A percentile compares a stretch with the other conserved stretches of the same genome.
Evolutionary conservation across 2,797 vertebrate species (phyloP).

Genomic region (Malacoraja senta): DNA sequence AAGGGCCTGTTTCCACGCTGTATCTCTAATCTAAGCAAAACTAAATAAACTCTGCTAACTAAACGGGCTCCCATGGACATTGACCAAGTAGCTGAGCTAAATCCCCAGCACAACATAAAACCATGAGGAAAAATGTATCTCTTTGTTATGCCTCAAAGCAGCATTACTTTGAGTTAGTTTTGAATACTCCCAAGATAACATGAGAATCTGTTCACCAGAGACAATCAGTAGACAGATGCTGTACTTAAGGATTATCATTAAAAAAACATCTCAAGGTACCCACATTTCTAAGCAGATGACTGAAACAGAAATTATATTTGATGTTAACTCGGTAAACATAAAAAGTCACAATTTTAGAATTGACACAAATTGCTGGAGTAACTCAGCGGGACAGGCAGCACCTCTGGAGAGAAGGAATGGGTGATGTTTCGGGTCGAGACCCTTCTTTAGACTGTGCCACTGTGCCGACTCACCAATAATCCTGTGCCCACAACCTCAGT

Average conservation of each 20-base stretch:
- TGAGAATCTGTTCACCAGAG: background rate
- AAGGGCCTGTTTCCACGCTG: no score
- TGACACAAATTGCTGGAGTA: no score
- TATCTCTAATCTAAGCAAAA: no score
- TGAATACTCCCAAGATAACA: background rate
- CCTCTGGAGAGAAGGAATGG: no score
- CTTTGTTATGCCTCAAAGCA: background rate
- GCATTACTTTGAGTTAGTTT: background rate
- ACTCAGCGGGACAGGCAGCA: no score
- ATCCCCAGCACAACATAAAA: background rate
- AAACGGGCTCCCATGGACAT: background rate
- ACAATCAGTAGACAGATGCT: slow-evolving; percentile 4
- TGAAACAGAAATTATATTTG: background rate
- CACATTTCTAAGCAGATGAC: background rate
- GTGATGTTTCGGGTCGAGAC: no score
- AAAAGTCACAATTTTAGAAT: no score
- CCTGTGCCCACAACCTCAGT: no score
- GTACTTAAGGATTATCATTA: background rate
- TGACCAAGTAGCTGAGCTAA: background rate
- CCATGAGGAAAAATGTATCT: background rate
- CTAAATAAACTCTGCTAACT: background rate
- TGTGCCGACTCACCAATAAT: no score
- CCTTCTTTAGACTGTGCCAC: no score
- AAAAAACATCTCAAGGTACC: background rate
- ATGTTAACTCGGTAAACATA: background rate